A percentile compares a stretch with the other conserved stretches of the same genome.
Evolutionary conservation across 2,888 invertebrate species (phyloP).

Genomic region (Mellilla xanthometata): DNA sequence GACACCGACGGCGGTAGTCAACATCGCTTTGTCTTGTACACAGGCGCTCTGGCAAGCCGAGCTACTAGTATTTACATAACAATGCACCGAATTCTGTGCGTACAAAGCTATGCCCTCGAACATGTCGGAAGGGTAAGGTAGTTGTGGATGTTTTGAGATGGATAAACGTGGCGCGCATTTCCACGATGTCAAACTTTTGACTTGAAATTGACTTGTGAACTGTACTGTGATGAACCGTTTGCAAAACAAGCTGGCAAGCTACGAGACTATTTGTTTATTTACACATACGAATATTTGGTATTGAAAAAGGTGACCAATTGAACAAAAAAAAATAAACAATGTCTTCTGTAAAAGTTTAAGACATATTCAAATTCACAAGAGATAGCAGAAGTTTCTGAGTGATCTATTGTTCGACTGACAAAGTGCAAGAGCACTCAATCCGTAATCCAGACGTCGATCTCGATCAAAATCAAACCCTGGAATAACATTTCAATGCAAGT

Average conservation of each 20-base stretch:
- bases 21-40: constrained; percentile 77
- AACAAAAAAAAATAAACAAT: too few species aligned
- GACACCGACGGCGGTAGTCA: constrained; percentile 72
- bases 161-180: constrained; percentile 9
- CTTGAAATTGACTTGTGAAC: constrained; percentile 8
- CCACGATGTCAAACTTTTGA: constrained; percentile 3
- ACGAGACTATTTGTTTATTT: too few species aligned
- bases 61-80: constrained; percentile 77
- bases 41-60: constrained; percentile 70
- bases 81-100: constrained; percentile 73
- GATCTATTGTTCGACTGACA: constrained; percentile 42
- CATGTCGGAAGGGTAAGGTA: constrained; percentile 20
- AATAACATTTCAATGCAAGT: constrained; percentile 62
- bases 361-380: constrained; percentile 2
- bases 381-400: constrained; percentile 30
- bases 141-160: constrained; percentile 17
- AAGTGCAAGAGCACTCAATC: constrained; percentile 48
- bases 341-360: too few species aligned
- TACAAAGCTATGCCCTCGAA: constrained; percentile 37
- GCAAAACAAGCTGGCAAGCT: too few species aligned
- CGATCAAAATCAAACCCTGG: constrained; percentile 54
- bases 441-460: constrained; percentile 46
- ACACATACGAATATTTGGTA: too few species aligned
- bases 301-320: too few species aligned
- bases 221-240: neutral